phyloP scores from a whole-genome alignment of 2,888 invertebrate species.

The Myopa testacea region DNA sequence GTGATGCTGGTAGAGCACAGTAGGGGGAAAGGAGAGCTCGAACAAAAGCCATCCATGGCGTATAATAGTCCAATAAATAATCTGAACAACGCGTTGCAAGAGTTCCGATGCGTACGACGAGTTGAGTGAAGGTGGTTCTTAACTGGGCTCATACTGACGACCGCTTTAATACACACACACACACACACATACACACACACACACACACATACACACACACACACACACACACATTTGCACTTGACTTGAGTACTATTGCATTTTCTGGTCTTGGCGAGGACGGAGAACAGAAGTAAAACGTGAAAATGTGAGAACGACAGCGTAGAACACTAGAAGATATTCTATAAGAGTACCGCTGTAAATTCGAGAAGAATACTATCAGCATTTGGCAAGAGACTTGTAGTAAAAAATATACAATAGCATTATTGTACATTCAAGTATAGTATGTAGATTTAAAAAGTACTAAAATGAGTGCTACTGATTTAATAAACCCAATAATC shows the following conservation, averaged over 20 bases:
- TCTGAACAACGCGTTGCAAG: slow-evolving; percentile 6
- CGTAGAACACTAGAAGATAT: neutral
- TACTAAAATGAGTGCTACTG: too few relatives aligned
- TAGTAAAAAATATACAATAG: too few relatives aligned
- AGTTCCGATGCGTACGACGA: neutral
- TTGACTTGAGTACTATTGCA: slow-evolving; percentile 5
- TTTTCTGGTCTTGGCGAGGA: neutral
- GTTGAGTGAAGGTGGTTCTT: neutral
- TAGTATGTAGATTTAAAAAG: too few relatives aligned
- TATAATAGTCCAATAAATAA: slow-evolving; percentile 31
- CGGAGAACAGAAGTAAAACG: neutral
- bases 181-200: slow-evolving; percentile 8
- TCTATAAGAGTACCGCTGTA: neutral
- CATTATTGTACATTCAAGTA: too few relatives aligned
- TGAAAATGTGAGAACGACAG: neutral
- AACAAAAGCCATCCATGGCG: slow-evolving; percentile 23
- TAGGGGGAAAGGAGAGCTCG: neutral
- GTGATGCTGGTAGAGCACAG: neutral
- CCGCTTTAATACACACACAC: slow-evolving; percentile 11
- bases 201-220: neutral
- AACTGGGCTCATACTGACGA: neutral
- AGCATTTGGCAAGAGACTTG: too few relatives aligned
- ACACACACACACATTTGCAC: slow-evolving; percentile 8
- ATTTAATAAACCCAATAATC: too few relatives aligned
- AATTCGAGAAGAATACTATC: too few relatives aligned